Evolutionary conservation across 92 coral and sea anemone species (phyloP), one percentile per base, ranked within the genome.

Genomic region (Phymanthus crucifer): DNA sequence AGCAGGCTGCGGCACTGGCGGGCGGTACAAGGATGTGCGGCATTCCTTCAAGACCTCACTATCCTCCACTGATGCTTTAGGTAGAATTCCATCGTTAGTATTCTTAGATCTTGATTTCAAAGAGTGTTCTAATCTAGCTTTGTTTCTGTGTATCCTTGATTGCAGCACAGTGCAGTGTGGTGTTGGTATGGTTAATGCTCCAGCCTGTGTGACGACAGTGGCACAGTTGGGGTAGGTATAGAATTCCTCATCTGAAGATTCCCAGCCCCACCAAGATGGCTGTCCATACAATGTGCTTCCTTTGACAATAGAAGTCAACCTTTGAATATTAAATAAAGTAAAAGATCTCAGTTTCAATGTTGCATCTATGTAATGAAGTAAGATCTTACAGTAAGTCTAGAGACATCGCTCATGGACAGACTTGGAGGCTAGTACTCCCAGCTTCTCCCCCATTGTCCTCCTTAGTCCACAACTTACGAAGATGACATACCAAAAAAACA

Each of bases 211-310:
- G 31, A 83, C 82, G n/a, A 91, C 74, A 17, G 92, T 85, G 10
- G 95, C 89, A 0, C 93, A 78, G 83, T 91, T 88, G 1, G 96
- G 96, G 37, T 91, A 91, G 24, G 89, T 83, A 73, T 91, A 91
- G 31, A 89, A 76, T 35, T 91, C 96, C 7, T 90, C 97, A 31
- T 92, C 97, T 10, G 93, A 87, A 3, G 97, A 87, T 1, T 94
- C 97, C 97, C 97, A 92, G 2, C 97, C 94, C 97, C 97, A 92
- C 97, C 97, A 92, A 4, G 97, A 94, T 3, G 97, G 97, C 74
- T 92, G 97, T 0, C 97, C 97, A 54, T 92, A 92, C 81, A 90
- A 64, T 10, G 85, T 94, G 56, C 91, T 92, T 21, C 97, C 92
- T 52, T 87, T 87, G 6, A 87, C 78, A 32, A 79, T 74, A 78